Evolutionary conservation across 92 coral and sea anemone species (phyloP).

Genomic region (Metridium senile): DNA sequence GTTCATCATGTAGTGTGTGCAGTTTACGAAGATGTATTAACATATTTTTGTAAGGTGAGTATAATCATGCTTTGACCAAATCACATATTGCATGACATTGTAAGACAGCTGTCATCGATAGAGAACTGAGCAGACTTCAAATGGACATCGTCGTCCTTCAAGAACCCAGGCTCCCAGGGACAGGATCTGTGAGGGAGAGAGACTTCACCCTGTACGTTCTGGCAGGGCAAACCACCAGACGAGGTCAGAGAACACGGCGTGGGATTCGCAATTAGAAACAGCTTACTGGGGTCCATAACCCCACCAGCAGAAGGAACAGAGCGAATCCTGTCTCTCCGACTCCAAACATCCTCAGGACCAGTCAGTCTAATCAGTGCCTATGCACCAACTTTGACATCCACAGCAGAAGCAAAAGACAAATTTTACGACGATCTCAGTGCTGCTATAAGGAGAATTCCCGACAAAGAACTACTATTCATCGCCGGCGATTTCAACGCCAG

Average conservation of each 20-base stretch:
- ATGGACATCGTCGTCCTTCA: constrained; percentile 38
- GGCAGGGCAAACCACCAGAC: constrained; percentile 12
- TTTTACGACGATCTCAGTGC: constrained; percentile 16
- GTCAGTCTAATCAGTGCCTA: constrained; percentile 20
- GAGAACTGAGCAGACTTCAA: constrained; percentile 20
- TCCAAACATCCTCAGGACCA: constrained; percentile 10
- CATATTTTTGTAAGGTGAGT: too few relatives aligned
- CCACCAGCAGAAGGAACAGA: constrained; percentile 7
- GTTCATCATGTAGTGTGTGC: too few relatives aligned
- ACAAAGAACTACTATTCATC: constrained; percentile 15
- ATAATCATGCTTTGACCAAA: too few relatives aligned
- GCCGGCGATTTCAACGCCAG: constrained; percentile 50
- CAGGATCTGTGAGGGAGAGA: constrained; percentile 22
- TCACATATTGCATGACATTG: too few relatives aligned
- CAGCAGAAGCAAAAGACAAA: constrained; percentile 24
- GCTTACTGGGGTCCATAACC: neutral
- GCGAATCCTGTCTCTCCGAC: constrained; percentile 23
- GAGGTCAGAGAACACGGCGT: neutral
- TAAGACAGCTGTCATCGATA: constrained; percentile 33
- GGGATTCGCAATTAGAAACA: constrained; percentile 36
- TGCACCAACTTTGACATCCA: constrained; percentile 23
- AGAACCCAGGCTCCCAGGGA: constrained; percentile 30
- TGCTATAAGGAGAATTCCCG: constrained; percentile 5
- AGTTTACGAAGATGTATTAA: too few relatives aligned
- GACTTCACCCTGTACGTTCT: constrained; percentile 28